Evolutionary conservation across 1,140 invertebrate genomes (phyloP).

Genomic region (Drosophila bipectinata): DNA sequence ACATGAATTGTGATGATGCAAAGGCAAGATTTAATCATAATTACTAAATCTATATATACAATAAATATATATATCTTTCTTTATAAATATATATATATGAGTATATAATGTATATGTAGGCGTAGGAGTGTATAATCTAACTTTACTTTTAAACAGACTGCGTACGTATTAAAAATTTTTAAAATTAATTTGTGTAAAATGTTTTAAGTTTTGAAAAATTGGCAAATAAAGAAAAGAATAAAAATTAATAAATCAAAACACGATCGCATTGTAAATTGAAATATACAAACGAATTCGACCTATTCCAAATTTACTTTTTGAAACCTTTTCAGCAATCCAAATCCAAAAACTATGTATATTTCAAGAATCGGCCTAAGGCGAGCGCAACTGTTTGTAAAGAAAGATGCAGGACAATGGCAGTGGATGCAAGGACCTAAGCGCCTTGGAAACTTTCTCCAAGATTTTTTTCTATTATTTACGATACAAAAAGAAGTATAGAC

Average conservation of each 20-base stretch:
- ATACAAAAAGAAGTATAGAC: background rate
- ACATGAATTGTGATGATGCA: constrained; percentile 83
- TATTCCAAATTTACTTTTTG: constrained; percentile 63
- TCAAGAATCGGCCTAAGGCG: constrained; percentile 58
- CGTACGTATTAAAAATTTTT: constrained; percentile 82
- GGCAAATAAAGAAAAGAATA: constrained; percentile 82
- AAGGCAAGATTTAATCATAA: constrained; percentile 83
- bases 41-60: constrained; percentile 79
- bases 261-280: constrained; percentile 52
- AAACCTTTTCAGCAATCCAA: constrained; percentile 58
- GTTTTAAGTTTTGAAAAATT: constrained; percentile 83
- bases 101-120: constrained; percentile 77
- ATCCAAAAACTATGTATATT: constrained; percentile 46
- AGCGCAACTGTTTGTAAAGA: constrained; percentile 68
- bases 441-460: constrained; percentile 30
- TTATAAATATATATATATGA: constrained; percentile 67
- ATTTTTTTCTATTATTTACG: constrained; percentile 16
- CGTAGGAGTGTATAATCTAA: constrained; percentile 79
- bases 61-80: constrained; percentile 74
- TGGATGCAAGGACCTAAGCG: constrained; percentile 37
- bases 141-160: constrained; percentile 82
- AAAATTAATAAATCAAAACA: constrained; percentile 80
- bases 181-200: constrained; percentile 82
- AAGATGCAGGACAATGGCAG: constrained; percentile 29
- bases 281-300: constrained; percentile 48